Evolutionary conservation across 2,888 invertebrate species (phyloP), one percentile per base, ranked within the genome.

Genomic region (Caenorhabditis sp.): DNA sequence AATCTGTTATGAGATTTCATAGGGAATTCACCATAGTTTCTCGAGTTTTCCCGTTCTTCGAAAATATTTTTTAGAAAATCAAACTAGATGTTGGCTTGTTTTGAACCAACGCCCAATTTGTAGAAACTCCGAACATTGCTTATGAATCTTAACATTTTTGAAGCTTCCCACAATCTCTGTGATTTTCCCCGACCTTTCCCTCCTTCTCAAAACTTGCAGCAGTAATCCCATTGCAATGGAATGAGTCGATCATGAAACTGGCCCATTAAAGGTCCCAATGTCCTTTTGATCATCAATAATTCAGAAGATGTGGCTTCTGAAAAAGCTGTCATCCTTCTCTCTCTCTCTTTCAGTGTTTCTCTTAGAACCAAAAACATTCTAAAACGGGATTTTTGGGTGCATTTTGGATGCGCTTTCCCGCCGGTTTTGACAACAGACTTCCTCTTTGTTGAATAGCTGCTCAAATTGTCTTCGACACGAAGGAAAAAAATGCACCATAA

Each of bases 371-470:
- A 66, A 66, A 66, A 66, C 66, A 66, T 66, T 64, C 64, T 64
- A 64, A 64, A 64, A 51, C 66, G 66, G 51, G 66, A 66, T 66
- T 66, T 66, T 66, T n/a, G 66, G 66, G 66, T 66, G 66, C 66
- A 66, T 66, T 66, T 66, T 66, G 66, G 49, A 66, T 66, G 66
- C 66, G 35, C 51, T 51, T 66, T n/a, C 31, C 35, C 47, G 4
- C 19, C 19, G 6, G 6, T 47, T 66, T 66, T 66, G 66, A 35
- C 66, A 51, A 66, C 66, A 51, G 35, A 66, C 66, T 66, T 66
- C 66, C 66, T 51, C 14, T 64, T 64, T 66, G 66, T 66, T 66
- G 66, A 66, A 66, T 66, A 66, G 66, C 19, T 49, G 31, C 49
- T 28, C 66, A 66, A 66, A 66, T 66, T 66, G 47, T 49, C 35